Percentiles rank a stretch among this genome's conserved stretches.
phyloP scores from a whole-genome alignment of 2,888 invertebrate genomes.

The Oscheius onirici region DNA sequence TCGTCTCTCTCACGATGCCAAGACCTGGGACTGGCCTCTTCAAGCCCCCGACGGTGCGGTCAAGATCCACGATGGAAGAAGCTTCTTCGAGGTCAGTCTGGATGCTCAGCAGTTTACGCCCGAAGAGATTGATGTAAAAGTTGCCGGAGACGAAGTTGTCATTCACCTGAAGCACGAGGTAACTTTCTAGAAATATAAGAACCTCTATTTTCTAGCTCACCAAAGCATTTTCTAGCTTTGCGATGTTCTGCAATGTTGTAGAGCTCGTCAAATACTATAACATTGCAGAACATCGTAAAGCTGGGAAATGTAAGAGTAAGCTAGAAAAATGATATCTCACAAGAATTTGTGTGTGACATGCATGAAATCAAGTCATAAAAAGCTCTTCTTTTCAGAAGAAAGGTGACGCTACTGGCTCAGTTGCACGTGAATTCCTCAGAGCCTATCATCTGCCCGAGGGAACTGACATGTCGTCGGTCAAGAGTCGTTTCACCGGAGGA shows the following conservation, averaged over 20 bases:
- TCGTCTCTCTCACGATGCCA: neutral
- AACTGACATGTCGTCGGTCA: slow-evolving; percentile 1
- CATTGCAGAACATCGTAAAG: neutral
- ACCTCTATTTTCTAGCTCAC: neutral
- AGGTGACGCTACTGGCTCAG: neutral
- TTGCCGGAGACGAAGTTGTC: slow-evolving; percentile 4
- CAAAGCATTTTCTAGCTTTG: no score
- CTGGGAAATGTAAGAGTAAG: no score
- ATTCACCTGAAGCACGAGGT: slow-evolving; percentile 3
- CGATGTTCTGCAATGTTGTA: neutral
- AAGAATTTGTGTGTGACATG: neutral
- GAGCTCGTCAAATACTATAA: neutral
- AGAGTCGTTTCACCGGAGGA: slow-evolving; percentile 2
- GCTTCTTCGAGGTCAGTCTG: slow-evolving; percentile 1
- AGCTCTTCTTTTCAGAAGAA: neutral
- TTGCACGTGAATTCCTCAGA: slow-evolving; percentile 1
- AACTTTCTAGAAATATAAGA: no score
- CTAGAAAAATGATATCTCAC: neutral
- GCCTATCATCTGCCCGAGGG: slow-evolving; percentile 9
- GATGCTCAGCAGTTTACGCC: neutral
- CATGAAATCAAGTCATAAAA: neutral
- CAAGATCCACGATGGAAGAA: neutral
- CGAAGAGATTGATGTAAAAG: slow-evolving; percentile 1
- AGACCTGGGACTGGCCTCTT: slow-evolving; percentile 14
- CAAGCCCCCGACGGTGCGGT: neutral